Evolutionary conservation across 2,888 invertebrate species (phyloP).

Genomic region (Drosophila acutilabella): DNA sequence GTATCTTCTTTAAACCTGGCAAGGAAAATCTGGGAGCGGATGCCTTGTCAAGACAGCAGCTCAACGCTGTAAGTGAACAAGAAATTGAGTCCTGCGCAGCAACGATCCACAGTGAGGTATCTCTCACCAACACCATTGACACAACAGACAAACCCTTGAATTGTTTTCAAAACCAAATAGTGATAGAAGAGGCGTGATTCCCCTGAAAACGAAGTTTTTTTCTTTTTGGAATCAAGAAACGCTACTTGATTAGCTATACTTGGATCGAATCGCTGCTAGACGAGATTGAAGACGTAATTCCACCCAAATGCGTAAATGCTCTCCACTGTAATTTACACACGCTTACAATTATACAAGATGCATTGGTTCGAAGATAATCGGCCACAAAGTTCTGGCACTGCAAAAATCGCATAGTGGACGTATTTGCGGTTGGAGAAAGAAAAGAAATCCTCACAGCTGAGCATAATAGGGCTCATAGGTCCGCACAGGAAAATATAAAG

Average conservation of each 20-base stretch:
- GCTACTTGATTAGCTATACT: constrained; percentile 1
- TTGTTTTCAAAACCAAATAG: constrained; percentile 15
- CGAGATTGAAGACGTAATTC: neutral
- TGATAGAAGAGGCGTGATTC: constrained; percentile 5
- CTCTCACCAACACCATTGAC: constrained; percentile 6
- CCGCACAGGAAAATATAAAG: too few relatives aligned
- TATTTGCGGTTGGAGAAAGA: too few relatives aligned
- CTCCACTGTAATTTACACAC: too few relatives aligned
- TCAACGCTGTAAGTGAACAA: constrained; percentile 13
- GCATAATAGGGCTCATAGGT: too few relatives aligned
- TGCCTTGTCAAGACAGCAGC: constrained; percentile 13
- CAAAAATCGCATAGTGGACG: too few relatives aligned
- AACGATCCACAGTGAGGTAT: too few relatives aligned
- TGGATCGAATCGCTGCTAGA: constrained; percentile 2
- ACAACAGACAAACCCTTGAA: constrained; percentile 16
- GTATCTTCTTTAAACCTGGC: constrained; percentile 1
- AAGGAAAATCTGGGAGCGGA: constrained; percentile 18
- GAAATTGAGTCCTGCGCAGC: neutral
- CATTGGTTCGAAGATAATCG: too few relatives aligned
- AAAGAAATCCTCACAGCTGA: too few relatives aligned
- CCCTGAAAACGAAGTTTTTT: neutral
- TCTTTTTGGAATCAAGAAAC: constrained; percentile 5
- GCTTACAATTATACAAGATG: too few relatives aligned
- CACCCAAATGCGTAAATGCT: constrained; percentile 18
- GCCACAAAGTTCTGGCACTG: too few relatives aligned